These are phyloP conservation scores for Petaurus breviceps DNA, from an alignment of 2,113 vertebrate species.

Conservation along the genomic window DNA sequence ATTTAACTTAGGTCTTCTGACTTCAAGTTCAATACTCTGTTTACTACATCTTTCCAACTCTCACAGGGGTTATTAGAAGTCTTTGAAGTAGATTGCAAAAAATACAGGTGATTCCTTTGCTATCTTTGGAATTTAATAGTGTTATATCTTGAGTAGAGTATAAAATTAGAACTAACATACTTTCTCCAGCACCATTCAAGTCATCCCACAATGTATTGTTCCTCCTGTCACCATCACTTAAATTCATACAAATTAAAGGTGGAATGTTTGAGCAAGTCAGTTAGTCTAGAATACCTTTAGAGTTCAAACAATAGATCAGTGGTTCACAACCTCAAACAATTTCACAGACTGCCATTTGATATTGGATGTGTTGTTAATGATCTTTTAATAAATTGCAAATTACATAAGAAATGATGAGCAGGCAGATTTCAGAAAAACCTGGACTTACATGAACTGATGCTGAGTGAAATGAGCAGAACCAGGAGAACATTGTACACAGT, in stretches of 20 bases:
- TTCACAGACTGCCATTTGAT: background rate
- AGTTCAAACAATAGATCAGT: background rate
- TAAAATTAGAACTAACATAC: background rate
- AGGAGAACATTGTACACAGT: too few species aligned
- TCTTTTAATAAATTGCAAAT: background rate
- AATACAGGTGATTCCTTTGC: background rate
- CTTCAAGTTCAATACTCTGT: background rate
- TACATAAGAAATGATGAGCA: background rate
- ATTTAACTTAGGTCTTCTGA: conserved; percentile 47
- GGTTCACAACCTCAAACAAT: background rate
- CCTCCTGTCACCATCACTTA: background rate
- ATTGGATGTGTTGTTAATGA: background rate
- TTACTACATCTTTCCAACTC: conserved; percentile 65
- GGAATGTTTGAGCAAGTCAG: background rate
- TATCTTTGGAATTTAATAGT: background rate
- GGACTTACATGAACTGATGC: too few species aligned
- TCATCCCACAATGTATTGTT: background rate
- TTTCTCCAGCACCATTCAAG: conserved; percentile 5
- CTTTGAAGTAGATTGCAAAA: background rate
- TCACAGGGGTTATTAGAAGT: background rate
- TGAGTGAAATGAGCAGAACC: too few species aligned
- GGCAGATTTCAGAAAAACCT: too few species aligned
- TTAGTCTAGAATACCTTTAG: background rate
- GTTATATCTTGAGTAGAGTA: conserved; percentile 6
- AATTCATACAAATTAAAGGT: background rate